A percentile compares a stretch with the other conserved stretches of the same genome.
Evolutionary conservation across 2,113 vertebrate genomes (phyloP).

Genomic region (Heloderma charlesbogerti): DNA sequence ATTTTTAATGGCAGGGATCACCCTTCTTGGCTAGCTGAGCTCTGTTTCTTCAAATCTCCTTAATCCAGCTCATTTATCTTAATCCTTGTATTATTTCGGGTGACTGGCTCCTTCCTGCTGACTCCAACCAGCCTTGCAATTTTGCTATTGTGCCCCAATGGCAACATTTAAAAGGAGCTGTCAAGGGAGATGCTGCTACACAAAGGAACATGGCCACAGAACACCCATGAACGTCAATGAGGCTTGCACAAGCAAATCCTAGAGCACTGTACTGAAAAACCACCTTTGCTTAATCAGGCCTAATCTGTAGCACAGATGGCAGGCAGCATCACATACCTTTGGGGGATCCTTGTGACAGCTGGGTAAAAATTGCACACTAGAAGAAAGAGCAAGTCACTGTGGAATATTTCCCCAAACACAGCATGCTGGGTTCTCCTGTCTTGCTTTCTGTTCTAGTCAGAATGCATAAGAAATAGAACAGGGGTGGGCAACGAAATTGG

Average conservation of each 20-base stretch:
- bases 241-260: constrained; percentile 38
- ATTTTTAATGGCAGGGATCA: constrained; percentile 12
- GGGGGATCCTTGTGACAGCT: neutral
- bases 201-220: constrained; percentile 15
- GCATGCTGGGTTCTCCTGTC: neutral
- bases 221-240: constrained; percentile 45
- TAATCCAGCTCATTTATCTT: constrained; percentile 39
- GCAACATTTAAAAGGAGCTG: constrained; percentile 41
- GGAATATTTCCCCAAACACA: neutral
- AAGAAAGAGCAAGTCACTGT: neutral
- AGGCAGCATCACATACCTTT: constrained; percentile 3
- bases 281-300: constrained; percentile 33
- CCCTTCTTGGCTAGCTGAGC: constrained; percentile 31
- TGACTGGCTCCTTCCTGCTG: constrained; percentile 63
- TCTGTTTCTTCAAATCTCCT: constrained; percentile 29
- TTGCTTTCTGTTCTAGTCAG: neutral
- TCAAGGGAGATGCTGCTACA: constrained; percentile 20
- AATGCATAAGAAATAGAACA: neutral
- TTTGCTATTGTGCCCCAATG: constrained; percentile 45
- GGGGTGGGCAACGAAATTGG: too few species aligned
- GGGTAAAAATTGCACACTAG: constrained; percentile 4
- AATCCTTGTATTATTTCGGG: constrained; percentile 57
- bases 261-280: neutral
- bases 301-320: constrained; percentile 19
- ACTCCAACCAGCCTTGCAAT: constrained; percentile 51